These are phyloP conservation scores for Scopus umbretta DNA, from an alignment of 2,113 vertebrate species.

Conservation along the genomic window DNA sequence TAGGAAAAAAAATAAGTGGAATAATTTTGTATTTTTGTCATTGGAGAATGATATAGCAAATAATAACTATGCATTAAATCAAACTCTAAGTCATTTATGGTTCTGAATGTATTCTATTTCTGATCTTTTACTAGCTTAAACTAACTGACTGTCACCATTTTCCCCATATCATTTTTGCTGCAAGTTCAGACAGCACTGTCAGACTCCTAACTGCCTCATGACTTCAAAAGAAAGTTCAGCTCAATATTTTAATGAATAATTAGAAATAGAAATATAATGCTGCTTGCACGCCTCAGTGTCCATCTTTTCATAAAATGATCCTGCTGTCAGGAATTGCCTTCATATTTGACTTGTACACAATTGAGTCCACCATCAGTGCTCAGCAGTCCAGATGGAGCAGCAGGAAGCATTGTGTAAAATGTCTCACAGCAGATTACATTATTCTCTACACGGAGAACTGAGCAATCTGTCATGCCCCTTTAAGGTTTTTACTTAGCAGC, in stretches of 20 bases:
- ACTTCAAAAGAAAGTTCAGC: not conserved
- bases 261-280: not conserved
- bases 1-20: not conserved
- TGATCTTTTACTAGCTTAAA: not conserved
- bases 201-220: not conserved
- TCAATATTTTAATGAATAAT: not conserved
- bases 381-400: conserved; percentile 4
- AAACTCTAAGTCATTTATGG: not conserved
- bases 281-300: not conserved
- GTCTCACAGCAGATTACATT: not conserved
- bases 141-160: not conserved
- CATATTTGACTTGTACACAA: not conserved
- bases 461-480: conserved; percentile 15
- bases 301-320: not conserved
- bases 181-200: not conserved
- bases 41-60: not conserved
- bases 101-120: not conserved
- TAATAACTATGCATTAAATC: not conserved
- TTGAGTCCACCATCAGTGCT: not conserved
- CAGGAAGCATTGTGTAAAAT: not conserved
- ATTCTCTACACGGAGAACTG: not conserved
- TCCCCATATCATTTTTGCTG: not conserved
- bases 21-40: not conserved
- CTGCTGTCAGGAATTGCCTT: not conserved
- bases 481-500: conserved; percentile 13